Evolutionary conservation across 2,797 vertebrate genomes (phyloP).

Genomic region (Nothura maculosa): DNA sequence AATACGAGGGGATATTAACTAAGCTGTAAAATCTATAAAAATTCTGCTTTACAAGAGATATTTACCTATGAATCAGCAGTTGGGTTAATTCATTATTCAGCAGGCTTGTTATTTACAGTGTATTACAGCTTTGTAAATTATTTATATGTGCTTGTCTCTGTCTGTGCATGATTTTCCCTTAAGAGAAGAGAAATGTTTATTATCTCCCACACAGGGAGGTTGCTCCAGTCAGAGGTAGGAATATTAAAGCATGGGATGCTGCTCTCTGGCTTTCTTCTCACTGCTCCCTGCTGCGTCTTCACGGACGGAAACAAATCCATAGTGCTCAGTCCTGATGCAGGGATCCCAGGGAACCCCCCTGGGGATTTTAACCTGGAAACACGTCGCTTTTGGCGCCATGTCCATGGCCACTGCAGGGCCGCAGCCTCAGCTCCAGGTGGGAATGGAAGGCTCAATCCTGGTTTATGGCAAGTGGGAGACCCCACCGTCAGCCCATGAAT

Average conservation of each 20-base stretch:
- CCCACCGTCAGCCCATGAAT: not conserved
- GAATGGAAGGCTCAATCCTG: not conserved
- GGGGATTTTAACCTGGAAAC: not conserved
- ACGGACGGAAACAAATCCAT: not conserved
- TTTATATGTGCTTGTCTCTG: constrained; percentile 81
- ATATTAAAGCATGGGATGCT: constrained; percentile 58
- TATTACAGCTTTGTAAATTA: constrained; percentile 87
- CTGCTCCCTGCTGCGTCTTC: not conserved
- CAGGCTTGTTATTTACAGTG: constrained; percentile 84
- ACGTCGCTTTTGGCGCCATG: not conserved
- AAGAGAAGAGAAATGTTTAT: constrained; percentile 79
- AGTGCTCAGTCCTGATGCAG: fast-evolving
- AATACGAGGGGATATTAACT: constrained; percentile 78
- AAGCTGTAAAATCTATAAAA: constrained; percentile 81
- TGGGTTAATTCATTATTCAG: constrained; percentile 87
- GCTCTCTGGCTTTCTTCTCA: not conserved
- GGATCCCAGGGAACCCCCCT: not conserved
- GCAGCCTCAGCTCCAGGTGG: fast-evolving
- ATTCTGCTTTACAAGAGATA: constrained; percentile 81
- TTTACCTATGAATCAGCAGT: constrained; percentile 85
- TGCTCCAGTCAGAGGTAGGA: constrained; percentile 70
- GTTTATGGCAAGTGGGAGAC: not conserved
- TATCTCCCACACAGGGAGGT: constrained; percentile 71
- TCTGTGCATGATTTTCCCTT: constrained; percentile 78
- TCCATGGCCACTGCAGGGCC: not conserved